Base-by-base conservation (phyloP, 2,113 vertebrate species). In the Coregonus clupeaformis region DNA sequence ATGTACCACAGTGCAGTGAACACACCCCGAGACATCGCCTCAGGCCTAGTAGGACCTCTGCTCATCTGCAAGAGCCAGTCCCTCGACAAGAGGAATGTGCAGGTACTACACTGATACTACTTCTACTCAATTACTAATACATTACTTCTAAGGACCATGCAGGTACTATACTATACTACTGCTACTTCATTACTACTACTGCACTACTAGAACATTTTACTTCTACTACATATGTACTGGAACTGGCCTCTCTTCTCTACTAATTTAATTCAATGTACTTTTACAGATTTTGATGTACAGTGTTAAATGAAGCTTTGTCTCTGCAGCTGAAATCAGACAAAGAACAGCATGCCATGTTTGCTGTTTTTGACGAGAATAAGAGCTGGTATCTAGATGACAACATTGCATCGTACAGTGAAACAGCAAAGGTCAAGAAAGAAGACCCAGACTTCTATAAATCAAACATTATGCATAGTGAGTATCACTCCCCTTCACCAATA, bases 341-440 rank as follows among this genome's bases (percentile, higher is more conserved):
- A 6, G 98, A 99, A 80, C 97, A 98, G 79, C 94, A 96, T 25
- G 93, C 93, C 0, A 81, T 96, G 83, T 96, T 98, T 81, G 89
- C 95, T 1, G 93, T 98, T 45, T 97, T 98, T 0, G 94, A 99
- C 86, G 98, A 99, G 86, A 99, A 99, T 85, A 96, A 95, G 91
- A 99, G 98, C 84, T 99, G 98, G 98, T 99, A 99, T 82, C 75
- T 96, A 27, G 94, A 97, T 16, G 91, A 97, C 55, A 99, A 99
- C 86, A 97, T 98, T 82, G 85, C 88, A 22, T 84, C 89, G 3
- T 93, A 93, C 42, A 94, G 93, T 73, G 92, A 93, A 47, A 90
- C 89, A 4, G 86, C 90, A 60, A 90, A 72, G 78, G 93, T 98
- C 76, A 94, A 94, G 82, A 94, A 89, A 63, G 92, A 91, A 12